These are phyloP conservation scores for Rutilus rutilus DNA, from an alignment of 2,113 vertebrate genomes.

Conservation along the genomic window DNA sequence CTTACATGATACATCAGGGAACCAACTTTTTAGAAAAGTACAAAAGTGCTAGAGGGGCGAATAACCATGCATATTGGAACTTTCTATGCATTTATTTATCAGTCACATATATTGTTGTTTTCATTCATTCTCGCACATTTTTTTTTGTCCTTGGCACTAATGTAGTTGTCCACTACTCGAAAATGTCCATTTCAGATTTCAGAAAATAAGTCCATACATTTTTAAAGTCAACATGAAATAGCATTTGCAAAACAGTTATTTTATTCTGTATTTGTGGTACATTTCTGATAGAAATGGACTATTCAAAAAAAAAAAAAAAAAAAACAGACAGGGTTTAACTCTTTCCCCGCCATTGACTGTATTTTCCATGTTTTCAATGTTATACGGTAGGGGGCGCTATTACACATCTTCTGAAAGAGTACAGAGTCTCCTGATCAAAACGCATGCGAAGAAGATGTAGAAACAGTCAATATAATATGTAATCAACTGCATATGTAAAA, in stretches of 20 bases:
- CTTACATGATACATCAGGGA: constrained; percentile 26
- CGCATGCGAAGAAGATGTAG: too few species aligned
- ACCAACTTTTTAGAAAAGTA: constrained; percentile 50
- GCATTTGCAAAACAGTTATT: background rate
- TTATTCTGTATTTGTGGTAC: background rate
- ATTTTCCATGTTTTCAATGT: too few species aligned
- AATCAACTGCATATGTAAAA: too few species aligned
- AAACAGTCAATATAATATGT: too few species aligned
- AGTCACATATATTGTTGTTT: constrained; percentile 2
- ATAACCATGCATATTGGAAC: constrained; percentile 22
- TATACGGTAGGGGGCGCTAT: too few species aligned
- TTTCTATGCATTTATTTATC: constrained; percentile 14
- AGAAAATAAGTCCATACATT: constrained; percentile 41
- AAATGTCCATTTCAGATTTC: constrained; percentile 49
- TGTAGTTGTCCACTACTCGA: constrained; percentile 37
- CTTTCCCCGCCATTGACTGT: too few species aligned
- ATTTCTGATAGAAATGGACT: background rate
- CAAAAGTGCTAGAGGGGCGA: constrained; percentile 47
- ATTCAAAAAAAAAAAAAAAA: background rate
- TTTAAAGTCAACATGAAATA: constrained; percentile 11
- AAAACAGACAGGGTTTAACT: too few species aligned
- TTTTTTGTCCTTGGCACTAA: constrained; percentile 48
- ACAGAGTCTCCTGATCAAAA: too few species aligned
- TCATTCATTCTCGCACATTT: background rate
- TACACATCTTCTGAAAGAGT: too few species aligned